phyloP scores from a whole-genome alignment of 2,113 vertebrate genomes.

The Grus americana region DNA sequence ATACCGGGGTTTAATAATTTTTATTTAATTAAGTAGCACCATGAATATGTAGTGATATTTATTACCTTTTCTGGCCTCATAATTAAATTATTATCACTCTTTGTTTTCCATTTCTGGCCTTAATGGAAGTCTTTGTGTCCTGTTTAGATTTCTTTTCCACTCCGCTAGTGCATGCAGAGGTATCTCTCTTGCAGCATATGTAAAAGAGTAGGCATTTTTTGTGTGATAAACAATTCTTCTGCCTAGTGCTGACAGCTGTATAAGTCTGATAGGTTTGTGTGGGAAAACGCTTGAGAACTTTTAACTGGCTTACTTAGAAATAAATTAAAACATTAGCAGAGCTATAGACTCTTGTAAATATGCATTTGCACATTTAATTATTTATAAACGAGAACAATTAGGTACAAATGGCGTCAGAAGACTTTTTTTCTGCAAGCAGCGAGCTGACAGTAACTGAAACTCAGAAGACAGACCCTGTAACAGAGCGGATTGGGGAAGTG shows the following conservation, averaged over 20 bases:
- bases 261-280: background rate
- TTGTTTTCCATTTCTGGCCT: background rate
- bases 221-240: background rate
- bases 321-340: background rate
- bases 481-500: accelerated
- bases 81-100: background rate
- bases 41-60: background rate
- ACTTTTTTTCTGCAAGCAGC: background rate
- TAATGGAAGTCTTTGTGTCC: background rate
- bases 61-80: background rate
- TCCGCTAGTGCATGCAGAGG: background rate
- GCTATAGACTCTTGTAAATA: background rate
- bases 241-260: background rate
- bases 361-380: background rate
- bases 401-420: background rate
- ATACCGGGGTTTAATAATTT: background rate
- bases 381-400: background rate
- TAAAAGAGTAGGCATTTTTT: background rate
- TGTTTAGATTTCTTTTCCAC: background rate
- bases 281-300: background rate
- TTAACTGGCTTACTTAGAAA: background rate
- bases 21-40: background rate
- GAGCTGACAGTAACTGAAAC: background rate
- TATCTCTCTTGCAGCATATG: background rate
- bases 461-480: background rate